Percentiles rank a stretch among this genome's conserved stretches.
phyloP scores from a whole-genome alignment of 92 coral and sea anemone species.

The Porites cylindrica region DNA sequence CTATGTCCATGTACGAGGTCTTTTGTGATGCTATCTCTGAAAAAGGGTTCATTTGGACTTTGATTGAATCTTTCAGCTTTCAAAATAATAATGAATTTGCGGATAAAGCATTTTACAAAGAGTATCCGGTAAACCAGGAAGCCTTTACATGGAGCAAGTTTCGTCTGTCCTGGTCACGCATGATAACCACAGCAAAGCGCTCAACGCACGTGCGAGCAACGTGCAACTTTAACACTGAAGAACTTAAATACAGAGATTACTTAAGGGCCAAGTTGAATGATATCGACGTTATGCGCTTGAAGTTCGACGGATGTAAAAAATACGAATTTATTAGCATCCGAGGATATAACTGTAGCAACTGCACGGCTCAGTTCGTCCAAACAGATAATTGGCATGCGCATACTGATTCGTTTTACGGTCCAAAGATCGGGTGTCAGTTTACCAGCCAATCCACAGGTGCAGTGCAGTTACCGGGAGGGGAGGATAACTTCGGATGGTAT shows the following conservation, averaged over 20 bases:
- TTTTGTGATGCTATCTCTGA: too few relatives aligned
- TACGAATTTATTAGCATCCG: conserved; percentile 54
- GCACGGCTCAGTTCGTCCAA: conserved; percentile 49
- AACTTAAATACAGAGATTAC: conserved; percentile 57
- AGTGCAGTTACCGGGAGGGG: background rate
- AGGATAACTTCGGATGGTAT: conserved; percentile 56
- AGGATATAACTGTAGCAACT: conserved; percentile 31
- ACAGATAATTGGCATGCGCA: background rate
- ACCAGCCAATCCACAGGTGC: background rate
- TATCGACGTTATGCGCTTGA: conserved; percentile 26
- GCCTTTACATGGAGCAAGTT: conserved; percentile 48
- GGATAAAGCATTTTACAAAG: conserved; percentile 13
- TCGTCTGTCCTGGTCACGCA: conserved; percentile 39
- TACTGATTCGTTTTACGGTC: conserved; percentile 15
- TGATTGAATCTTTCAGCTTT: background rate
- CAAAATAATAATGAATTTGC: conserved; percentile 12
- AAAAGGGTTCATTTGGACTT: too few relatives aligned
- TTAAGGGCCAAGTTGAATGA: conserved; percentile 29
- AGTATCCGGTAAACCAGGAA: conserved; percentile 30
- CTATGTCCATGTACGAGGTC: background rate
- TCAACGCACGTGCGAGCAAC: conserved; percentile 64
- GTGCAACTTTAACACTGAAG: conserved; percentile 56
- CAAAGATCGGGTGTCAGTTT: background rate
- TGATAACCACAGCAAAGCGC: conserved; percentile 19
- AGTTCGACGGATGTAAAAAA: background rate